Base-by-base conservation (phyloP, 2,113 vertebrate species). In the Anguilla japonica region DNA sequence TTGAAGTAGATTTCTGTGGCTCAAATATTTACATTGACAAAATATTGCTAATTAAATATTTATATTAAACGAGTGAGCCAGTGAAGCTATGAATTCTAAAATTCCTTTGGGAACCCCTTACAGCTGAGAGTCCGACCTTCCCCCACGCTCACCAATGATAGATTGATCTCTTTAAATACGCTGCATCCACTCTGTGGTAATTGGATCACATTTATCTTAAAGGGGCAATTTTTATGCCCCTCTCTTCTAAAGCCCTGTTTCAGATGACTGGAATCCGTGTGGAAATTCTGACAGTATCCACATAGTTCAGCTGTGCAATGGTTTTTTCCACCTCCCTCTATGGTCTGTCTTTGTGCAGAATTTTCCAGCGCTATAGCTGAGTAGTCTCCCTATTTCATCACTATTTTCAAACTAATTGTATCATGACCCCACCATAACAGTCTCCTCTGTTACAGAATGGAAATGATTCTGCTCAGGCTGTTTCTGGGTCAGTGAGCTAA, bases 401-500 rank as follows among this genome's bases (percentile, higher is more conserved):
- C 81, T 56, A 85, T 56, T 89, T 90, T 88, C 87, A 85, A 91
- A 90, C 84, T 89, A 89, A 93, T 96, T 89, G 94, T 94, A 93
- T 95, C 93, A 94, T 94, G 87, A 84, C 86, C 87, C 43, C 67
- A 18, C 89, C 87, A 88, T 83, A 34, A 84, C 84, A 53, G 87
- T 83, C 87, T 91, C 87, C 90, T 92, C 86, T 87, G 91, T 88
- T 91, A 88, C 90, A 92, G 89, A 91, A 93, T 93, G 94, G 92
- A 94, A 90, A 90, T 88, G 90, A 94, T 93, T 93, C 93, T 89
- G 82, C 91, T 67, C 88, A 84, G 89, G 91, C 91, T 91, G 93
- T 94, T 96, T 96, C 95, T 96, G 94, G 95, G 95, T 95, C 95
- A 96, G 89, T 94, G 94, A 95, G 93, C 94, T 96, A 95, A 95